Evolutionary conservation across 2,888 invertebrate species (phyloP).

Genomic region (Cantharis rufa): DNA sequence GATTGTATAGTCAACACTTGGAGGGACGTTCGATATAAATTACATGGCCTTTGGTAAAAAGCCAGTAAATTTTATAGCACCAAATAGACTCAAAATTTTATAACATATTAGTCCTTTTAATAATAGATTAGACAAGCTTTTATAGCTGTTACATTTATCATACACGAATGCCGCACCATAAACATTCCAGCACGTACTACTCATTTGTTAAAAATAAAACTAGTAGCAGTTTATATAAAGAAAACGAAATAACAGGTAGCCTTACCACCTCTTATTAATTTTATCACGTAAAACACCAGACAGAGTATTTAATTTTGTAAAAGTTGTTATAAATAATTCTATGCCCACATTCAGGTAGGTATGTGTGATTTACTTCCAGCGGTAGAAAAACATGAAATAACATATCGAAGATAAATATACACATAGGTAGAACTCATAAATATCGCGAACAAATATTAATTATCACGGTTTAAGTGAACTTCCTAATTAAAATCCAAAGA

Average conservation of each 20-base stretch:
- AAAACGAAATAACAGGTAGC: conserved; percentile 35
- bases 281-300: conserved; percentile 43
- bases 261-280: conserved; percentile 43
- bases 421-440: background rate
- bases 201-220: conserved; percentile 35
- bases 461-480: background rate
- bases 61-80: background rate
- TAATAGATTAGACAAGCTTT: conserved; percentile 8
- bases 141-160: conserved; percentile 10
- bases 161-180: conserved; percentile 14
- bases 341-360: conserved; percentile 31
- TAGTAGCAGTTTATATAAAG: conserved; percentile 34
- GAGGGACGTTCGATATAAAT: background rate
- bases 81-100: background rate
- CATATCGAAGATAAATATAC: conserved; percentile 23
- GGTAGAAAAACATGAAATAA: conserved; percentile 13
- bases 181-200: conserved; percentile 21
- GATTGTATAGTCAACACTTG: background rate
- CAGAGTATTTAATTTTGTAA: conserved; percentile 42
- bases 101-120: conserved; percentile 7
- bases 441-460: background rate
- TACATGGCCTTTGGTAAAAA: background rate
- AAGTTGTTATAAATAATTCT: conserved; percentile 35
- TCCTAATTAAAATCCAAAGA: background rate
- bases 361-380: conserved; percentile 31